Evolutionary conservation across 2,888 invertebrate species (phyloP).

Genomic region (Orthonevra nobilis): DNA sequence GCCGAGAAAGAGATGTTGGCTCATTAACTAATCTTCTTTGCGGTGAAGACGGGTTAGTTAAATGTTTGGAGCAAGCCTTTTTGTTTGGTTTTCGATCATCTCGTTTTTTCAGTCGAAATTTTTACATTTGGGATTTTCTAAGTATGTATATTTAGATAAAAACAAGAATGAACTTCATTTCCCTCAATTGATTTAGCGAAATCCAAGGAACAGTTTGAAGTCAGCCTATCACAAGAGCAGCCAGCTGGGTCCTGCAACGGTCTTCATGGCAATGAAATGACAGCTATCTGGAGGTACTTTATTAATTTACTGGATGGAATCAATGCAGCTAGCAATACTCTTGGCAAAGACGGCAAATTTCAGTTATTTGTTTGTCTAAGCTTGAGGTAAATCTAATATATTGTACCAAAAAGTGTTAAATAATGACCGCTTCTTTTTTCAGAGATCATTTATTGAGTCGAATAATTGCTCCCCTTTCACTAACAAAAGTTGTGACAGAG

Average conservation of each 20-base stretch:
- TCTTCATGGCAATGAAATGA: constrained; percentile 80
- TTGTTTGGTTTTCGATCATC: constrained; percentile 97
- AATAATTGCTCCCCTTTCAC: constrained; percentile 94
- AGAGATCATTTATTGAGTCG: constrained; percentile 94
- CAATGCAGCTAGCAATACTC: constrained; percentile 87
- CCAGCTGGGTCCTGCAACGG: constrained; percentile 75
- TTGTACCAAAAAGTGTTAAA: not conserved
- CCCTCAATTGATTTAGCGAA: constrained; percentile 74
- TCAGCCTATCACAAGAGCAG: constrained; percentile 80
- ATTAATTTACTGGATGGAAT: constrained; percentile 95
- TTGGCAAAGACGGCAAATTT: constrained; percentile 98
- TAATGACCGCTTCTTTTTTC: constrained; percentile 73
- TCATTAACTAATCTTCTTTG: constrained; percentile 95
- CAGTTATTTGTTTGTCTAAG: constrained; percentile 97
- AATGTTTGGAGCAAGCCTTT: constrained; percentile 96
- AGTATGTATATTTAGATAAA: constrained; percentile 82
- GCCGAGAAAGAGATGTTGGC: constrained; percentile 89
- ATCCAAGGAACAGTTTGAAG: constrained; percentile 89
- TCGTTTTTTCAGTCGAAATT: constrained; percentile 94
- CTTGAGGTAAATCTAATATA: constrained; percentile 85
- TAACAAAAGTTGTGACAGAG: constrained; percentile 92
- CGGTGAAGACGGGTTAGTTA: constrained; percentile 96
- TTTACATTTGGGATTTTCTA: constrained; percentile 99
- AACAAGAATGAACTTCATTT: not conserved
- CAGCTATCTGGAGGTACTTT: constrained; percentile 92